Evolutionary conservation across 2,888 invertebrate species (phyloP).

Genomic region (Orthosia gothica): DNA sequence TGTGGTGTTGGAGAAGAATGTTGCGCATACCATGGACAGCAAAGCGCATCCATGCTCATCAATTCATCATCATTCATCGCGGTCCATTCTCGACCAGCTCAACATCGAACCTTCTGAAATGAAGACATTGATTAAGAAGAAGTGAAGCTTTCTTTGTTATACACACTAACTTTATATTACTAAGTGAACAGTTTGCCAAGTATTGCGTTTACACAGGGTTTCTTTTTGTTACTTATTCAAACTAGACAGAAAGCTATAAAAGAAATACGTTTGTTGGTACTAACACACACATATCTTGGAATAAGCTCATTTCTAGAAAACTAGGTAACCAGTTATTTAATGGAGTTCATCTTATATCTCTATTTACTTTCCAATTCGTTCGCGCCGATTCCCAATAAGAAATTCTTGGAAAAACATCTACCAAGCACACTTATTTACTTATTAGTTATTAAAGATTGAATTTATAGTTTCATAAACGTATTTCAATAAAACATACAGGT

Average conservation of each 20-base stretch:
- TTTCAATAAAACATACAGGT: background rate
- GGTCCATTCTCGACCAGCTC: too few relatives aligned
- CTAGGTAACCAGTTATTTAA: background rate
- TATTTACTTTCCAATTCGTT: background rate
- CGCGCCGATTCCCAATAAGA: background rate
- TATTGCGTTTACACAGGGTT: background rate
- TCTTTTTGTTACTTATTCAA: background rate
- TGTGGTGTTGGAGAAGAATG: too few relatives aligned
- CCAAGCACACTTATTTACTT: background rate
- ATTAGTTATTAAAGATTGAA: background rate
- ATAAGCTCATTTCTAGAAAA: background rate
- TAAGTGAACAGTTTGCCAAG: background rate
- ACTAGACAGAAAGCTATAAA: background rate
- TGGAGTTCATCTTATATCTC: background rate
- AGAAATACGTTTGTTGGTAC: background rate
- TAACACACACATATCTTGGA: background rate
- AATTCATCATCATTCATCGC: too few relatives aligned
- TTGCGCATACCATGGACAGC: too few relatives aligned
- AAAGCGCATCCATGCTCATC: too few relatives aligned
- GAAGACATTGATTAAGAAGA: too few relatives aligned
- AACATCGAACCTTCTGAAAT: too few relatives aligned
- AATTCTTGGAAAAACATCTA: background rate
- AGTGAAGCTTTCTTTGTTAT: conserved; percentile 18
- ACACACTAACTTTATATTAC: conserved; percentile 5
- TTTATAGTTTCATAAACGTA: background rate